Conservation (phyloP, 2,113 vertebrate genomes). For the Petromus typicus region DNA sequence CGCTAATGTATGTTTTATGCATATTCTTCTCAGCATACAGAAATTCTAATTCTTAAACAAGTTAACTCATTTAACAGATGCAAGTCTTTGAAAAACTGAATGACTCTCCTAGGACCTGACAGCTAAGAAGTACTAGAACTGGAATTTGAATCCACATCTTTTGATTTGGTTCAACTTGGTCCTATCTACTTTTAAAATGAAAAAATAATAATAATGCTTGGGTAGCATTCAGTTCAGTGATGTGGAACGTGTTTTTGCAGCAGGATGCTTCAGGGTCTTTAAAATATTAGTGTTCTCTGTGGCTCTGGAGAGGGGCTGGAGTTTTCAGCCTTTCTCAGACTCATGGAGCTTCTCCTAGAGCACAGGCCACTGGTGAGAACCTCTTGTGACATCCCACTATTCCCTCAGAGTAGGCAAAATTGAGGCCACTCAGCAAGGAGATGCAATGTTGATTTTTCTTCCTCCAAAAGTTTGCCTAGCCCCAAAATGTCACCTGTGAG, state of each 20-base stretch:
- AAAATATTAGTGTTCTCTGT: background rate
- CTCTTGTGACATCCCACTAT: background rate
- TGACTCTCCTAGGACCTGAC: background rate
- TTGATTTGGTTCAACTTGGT: background rate
- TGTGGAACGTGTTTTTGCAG: background rate
- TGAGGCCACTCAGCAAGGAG: background rate
- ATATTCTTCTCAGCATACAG: background rate
- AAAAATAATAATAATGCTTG: background rate
- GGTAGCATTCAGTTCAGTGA: background rate
- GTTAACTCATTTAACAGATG: background rate
- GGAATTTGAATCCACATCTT: background rate
- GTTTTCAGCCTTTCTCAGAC: background rate
- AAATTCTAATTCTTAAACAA: background rate
- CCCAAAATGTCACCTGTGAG: slow-evolving; percentile 26
- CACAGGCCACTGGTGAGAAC: background rate
- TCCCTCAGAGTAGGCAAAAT: background rate
- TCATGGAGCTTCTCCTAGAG: background rate
- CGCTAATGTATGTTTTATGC: slow-evolving; percentile 23
- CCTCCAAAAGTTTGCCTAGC: background rate
- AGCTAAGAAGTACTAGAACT: background rate
- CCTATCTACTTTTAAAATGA: background rate
- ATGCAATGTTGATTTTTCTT: background rate
- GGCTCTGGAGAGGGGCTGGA: background rate
- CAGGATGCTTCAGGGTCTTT: background rate
- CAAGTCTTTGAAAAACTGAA: background rate